Evolutionary conservation across 2,113 vertebrate genomes (phyloP).

Genomic region (Madoqua kirkii): DNA sequence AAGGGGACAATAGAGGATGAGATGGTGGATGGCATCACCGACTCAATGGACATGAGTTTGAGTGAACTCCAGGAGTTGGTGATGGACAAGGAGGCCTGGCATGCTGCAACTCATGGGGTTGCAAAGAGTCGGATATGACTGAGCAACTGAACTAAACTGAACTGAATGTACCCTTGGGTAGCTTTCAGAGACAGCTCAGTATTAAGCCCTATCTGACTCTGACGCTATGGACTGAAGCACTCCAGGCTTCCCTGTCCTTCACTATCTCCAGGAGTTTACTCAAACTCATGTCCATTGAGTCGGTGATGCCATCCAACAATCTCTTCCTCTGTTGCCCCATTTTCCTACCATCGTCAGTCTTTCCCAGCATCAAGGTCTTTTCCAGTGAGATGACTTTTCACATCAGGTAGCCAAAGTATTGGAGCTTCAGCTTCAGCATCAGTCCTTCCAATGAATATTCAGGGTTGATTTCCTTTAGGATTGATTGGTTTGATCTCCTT

Average conservation of each 20-base stretch:
- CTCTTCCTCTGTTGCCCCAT: rapidly evolving
- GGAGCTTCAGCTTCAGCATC: background rate
- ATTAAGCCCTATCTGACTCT: background rate
- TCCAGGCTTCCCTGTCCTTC: background rate
- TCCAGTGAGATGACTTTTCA: background rate
- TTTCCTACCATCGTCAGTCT: background rate
- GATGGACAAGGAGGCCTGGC: too few relatives aligned
- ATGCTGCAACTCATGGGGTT: too few relatives aligned
- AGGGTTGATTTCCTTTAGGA: background rate
- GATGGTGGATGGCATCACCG: too few relatives aligned
- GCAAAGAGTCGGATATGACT: too few relatives aligned
- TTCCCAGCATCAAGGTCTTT: background rate
- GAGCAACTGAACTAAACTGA: too few relatives aligned
- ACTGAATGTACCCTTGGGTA: background rate
- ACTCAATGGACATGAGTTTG: too few relatives aligned
- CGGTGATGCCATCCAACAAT: background rate
- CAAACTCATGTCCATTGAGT: background rate
- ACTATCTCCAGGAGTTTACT: background rate
- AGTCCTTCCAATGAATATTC: background rate
- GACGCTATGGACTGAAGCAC: background rate
- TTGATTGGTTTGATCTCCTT: background rate
- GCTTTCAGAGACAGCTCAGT: background rate
- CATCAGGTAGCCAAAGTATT: background rate
- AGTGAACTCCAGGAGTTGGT: too few relatives aligned
- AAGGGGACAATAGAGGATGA: too few relatives aligned